These are phyloP conservation scores for Gymnosoma rotundatum DNA, from an alignment of 2,888 invertebrate genomes.

Conservation along the genomic window DNA sequence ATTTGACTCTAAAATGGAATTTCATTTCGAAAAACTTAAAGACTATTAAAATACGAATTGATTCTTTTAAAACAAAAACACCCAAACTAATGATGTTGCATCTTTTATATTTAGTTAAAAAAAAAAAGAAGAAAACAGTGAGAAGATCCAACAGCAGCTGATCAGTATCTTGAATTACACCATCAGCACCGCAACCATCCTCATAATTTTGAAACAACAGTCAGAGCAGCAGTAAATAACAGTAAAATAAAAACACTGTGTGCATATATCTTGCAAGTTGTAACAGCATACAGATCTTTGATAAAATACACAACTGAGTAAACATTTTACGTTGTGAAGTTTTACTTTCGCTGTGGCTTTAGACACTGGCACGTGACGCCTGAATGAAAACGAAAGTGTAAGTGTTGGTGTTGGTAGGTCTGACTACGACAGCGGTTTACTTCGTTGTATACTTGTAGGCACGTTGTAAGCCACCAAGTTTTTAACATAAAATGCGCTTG, in stretches of 20 bases:
- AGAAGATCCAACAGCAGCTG: constrained; percentile 62
- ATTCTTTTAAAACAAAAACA: constrained; percentile 35
- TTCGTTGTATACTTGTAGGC: neutral
- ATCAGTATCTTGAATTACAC: constrained; percentile 67
- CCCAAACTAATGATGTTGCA: constrained; percentile 15
- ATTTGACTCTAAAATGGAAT: too few species aligned
- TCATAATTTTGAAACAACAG: neutral
- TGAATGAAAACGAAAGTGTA: constrained; percentile 80
- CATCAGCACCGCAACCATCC: constrained; percentile 31
- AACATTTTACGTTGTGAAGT: constrained; percentile 62
- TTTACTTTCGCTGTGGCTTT: constrained; percentile 70
- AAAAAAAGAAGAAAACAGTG: constrained; percentile 10
- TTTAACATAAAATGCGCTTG: constrained; percentile 20
- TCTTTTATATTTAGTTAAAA: neutral
- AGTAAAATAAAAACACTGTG: constrained; percentile 12
- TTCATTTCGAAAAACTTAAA: too few species aligned
- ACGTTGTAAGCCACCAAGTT: constrained; percentile 35
- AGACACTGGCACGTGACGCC: constrained; percentile 72
- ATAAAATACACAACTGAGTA: constrained; percentile 13
- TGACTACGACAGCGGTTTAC: neutral
- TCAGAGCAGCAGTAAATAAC: constrained; percentile 17
- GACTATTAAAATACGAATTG: neutral
- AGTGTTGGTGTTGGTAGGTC: constrained; percentile 29
- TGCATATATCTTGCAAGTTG: constrained; percentile 16
- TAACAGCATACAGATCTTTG: constrained; percentile 24